Percentiles rank a stretch among this genome's conserved stretches.
These are phyloP conservation scores for Psittacus erithacus DNA, from an alignment of 2,113 vertebrate genomes.

Conservation along the genomic window DNA sequence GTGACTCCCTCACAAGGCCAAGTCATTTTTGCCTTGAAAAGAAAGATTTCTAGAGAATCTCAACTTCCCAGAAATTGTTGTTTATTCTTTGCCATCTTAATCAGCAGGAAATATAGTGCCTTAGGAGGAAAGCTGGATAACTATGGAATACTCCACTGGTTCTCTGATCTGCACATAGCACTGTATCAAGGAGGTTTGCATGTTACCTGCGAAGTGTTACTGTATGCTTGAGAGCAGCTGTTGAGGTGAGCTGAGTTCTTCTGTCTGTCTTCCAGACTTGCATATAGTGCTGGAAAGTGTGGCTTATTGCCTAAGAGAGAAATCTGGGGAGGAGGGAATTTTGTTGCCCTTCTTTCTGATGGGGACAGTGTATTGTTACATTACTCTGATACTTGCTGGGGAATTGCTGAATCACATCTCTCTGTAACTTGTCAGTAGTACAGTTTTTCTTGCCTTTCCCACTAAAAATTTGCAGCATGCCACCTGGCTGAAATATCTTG, in stretches of 20 bases:
- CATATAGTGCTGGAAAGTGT: background rate
- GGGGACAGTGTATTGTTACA: background rate
- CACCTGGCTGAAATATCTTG: background rate
- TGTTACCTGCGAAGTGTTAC: background rate
- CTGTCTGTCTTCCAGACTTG: background rate
- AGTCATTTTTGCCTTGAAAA: background rate
- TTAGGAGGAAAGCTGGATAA: background rate
- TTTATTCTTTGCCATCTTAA: background rate
- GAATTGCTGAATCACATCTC: background rate
- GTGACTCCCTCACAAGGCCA: background rate
- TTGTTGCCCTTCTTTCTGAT: background rate
- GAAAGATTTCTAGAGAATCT: background rate
- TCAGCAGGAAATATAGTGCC: constrained; percentile 16
- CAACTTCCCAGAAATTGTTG: background rate
- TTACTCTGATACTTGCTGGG: background rate
- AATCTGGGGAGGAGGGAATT: background rate
- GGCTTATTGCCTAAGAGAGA: background rate
- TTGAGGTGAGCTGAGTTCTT: background rate
- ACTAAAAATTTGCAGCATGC: background rate
- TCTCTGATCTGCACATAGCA: background rate
- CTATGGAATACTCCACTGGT: background rate
- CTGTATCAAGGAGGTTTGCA: background rate
- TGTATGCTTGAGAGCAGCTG: background rate
- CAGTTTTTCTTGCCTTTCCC: background rate
- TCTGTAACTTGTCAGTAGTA: background rate